Conservation (phyloP, 1,140 invertebrate species). For the Camponotus vicinus region DNA sequence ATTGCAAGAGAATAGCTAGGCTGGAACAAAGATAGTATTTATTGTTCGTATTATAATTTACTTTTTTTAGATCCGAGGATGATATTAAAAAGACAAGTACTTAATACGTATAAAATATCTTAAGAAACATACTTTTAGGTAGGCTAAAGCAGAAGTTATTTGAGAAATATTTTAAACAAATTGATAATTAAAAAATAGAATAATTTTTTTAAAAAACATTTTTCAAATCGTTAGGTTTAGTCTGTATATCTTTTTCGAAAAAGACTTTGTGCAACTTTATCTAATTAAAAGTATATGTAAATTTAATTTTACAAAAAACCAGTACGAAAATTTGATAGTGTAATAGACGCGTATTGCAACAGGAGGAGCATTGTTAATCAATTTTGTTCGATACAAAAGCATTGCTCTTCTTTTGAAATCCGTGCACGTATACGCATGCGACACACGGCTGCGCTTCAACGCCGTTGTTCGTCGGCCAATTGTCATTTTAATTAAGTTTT, state of each 20-base stretch:
- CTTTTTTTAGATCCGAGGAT: neutral
- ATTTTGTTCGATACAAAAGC: neutral
- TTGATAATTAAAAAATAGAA: too few relatives aligned
- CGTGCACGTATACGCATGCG: neutral
- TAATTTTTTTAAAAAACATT: too few relatives aligned
- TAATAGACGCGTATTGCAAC: neutral
- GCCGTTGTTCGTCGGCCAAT: conserved; percentile 3
- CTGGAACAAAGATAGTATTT: neutral
- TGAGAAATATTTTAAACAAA: too few relatives aligned
- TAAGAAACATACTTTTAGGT: neutral
- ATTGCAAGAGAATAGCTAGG: neutral
- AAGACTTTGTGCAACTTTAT: neutral
- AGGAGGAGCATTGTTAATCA: neutral
- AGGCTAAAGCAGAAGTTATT: too few relatives aligned
- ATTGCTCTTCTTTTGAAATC: conserved; percentile 10
- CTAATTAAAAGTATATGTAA: neutral
- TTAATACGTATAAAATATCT: neutral
- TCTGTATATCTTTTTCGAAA: neutral
- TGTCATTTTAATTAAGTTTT: conserved; percentile 66
- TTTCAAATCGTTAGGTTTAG: neutral
- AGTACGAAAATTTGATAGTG: neutral
- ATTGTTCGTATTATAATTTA: neutral
- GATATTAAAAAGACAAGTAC: neutral
- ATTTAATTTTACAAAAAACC: neutral
- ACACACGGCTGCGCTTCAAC: conserved; percentile 14